Evolutionary conservation across 2,888 invertebrate genomes (phyloP).

Genomic region (Electrophaes corylata): DNA sequence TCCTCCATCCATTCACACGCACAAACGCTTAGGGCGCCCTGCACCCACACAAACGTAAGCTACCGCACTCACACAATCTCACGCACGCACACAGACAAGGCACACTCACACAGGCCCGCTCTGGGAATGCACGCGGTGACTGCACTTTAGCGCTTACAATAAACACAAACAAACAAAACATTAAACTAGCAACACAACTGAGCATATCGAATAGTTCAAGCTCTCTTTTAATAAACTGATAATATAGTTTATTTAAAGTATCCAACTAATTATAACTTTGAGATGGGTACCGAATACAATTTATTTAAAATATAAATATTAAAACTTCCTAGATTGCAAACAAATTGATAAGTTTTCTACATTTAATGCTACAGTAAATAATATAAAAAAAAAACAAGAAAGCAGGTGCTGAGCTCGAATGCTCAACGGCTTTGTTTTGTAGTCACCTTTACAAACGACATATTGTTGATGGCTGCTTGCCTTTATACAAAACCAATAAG

Average conservation of each 20-base stretch:
- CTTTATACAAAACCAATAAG: constrained; percentile 78
- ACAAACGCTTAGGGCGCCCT: constrained; percentile 78
- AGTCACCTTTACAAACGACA: constrained; percentile 80
- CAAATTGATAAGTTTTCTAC: not conserved
- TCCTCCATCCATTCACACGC: constrained; percentile 83
- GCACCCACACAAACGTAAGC: constrained; percentile 57
- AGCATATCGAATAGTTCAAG: constrained; percentile 63
- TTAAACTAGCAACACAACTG: constrained; percentile 68
- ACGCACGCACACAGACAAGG: constrained; percentile 54
- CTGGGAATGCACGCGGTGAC: constrained; percentile 83
- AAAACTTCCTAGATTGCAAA: not conserved
- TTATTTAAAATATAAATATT: not conserved
- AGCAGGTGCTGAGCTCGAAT: constrained; percentile 76
- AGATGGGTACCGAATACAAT: too few species aligned
- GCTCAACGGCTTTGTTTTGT: constrained; percentile 80
- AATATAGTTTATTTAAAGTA: too few species aligned
- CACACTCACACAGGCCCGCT: constrained; percentile 64
- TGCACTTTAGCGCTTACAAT: constrained; percentile 82
- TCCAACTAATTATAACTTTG: too few species aligned
- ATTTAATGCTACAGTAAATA: constrained; percentile 1
- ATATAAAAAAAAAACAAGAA: constrained; percentile 44
- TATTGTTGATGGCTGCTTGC: constrained; percentile 78
- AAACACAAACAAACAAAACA: constrained; percentile 83
- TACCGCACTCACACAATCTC: constrained; percentile 64
- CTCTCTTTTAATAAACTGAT: constrained; percentile 41